A percentile compares a stretch with the other conserved stretches of the same genome.
Conservation (phyloP, 2,888 invertebrate species). For the Rhagophthalmus giganteus region DNA sequence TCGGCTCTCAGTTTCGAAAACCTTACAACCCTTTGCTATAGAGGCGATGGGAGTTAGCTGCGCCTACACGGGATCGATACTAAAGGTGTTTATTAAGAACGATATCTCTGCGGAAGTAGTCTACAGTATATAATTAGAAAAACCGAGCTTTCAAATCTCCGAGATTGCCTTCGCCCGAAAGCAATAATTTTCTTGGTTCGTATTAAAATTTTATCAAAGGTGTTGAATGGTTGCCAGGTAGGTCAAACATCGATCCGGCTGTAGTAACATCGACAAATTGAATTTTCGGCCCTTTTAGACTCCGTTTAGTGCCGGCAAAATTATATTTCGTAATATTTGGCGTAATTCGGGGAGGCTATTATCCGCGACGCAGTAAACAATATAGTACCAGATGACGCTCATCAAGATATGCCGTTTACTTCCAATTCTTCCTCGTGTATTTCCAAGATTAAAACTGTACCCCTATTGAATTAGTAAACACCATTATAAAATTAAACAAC, state of each 20-base stretch:
- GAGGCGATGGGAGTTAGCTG: background rate
- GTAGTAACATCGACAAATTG: no score
- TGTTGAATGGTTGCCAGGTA: no score
- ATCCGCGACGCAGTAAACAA: background rate
- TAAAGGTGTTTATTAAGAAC: slow-evolving; percentile 23
- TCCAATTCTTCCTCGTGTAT: background rate
- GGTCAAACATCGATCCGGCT: no score
- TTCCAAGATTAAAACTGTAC: background rate
- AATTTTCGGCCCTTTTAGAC: no score
- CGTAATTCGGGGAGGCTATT: background rate
- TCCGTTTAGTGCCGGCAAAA: no score
- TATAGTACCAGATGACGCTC: slow-evolving; percentile 1
- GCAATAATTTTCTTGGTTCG: no score
- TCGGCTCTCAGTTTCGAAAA: background rate
- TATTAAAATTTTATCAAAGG: no score
- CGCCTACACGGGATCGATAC: slow-evolving; percentile 14
- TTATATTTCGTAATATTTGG: background rate
- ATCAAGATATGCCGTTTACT: background rate
- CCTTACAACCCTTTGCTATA: slow-evolving; percentile 7
- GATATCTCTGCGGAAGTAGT: slow-evolving; percentile 16
- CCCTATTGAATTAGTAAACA: background rate
- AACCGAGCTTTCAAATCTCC: slow-evolving; percentile 16
- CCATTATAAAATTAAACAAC: background rate
- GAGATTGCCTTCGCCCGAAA: no score
- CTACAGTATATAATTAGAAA: slow-evolving; percentile 17